phyloP scores from a whole-genome alignment of 2,797 vertebrate species.

The Poeciliopsis turneri region DNA sequence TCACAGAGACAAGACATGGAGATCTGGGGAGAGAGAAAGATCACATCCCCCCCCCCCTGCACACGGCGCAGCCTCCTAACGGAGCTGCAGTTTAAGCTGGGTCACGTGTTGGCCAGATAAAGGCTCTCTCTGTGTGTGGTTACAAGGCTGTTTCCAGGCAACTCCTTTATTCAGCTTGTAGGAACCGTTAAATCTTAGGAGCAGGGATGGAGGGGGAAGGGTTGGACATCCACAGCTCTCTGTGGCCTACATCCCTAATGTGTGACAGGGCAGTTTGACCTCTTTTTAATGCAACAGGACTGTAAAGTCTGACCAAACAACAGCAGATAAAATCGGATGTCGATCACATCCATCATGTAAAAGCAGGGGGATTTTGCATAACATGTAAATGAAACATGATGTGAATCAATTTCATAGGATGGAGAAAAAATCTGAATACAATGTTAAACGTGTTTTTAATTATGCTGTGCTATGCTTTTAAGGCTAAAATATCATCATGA shows the following conservation, averaged over 20 bases:
- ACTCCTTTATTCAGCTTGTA: constrained; percentile 76
- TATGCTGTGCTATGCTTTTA: background rate
- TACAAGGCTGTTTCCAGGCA: constrained; percentile 74
- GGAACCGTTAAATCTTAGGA: constrained; percentile 67
- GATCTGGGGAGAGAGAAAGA: constrained; percentile 14
- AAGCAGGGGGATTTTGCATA: background rate
- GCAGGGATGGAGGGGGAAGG: constrained; percentile 50
- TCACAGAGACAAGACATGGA: background rate
- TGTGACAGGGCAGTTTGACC: constrained; percentile 48
- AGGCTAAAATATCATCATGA: background rate
- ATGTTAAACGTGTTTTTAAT: background rate
- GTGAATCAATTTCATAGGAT: background rate
- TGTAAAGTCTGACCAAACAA: background rate
- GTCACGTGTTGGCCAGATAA: constrained; percentile 76
- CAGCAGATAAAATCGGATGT: constrained; percentile 3
- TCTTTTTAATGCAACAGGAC: constrained; percentile 30
- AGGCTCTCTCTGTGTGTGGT: constrained; percentile 63
- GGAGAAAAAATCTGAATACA: background rate
- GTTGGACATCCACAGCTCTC: constrained; percentile 57
- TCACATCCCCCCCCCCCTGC: constrained; percentile 40
- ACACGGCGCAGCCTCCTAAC: constrained; percentile 55
- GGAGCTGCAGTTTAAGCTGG: constrained; percentile 63
- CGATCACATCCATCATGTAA: background rate
- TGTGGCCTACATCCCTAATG: constrained; percentile 53
- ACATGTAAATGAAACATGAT: background rate